Conservation (phyloP, 1,140 invertebrate genomes). For the Heliothis virescens region DNA sequence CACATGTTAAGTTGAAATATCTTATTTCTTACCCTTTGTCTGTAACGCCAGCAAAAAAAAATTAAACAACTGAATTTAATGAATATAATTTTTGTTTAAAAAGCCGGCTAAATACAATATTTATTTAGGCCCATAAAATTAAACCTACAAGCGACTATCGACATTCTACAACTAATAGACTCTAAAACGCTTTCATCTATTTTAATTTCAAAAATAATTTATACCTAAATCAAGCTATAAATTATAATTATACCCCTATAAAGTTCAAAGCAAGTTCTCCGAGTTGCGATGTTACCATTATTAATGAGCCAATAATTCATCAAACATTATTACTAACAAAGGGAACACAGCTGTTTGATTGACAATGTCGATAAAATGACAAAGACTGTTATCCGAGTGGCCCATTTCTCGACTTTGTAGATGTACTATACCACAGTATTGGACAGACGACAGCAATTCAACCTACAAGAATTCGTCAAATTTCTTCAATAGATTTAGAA, state of each 20-base stretch:
- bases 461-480: too few relatives aligned
- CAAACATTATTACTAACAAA: slow-evolving; percentile 7
- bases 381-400: slow-evolving; percentile 51
- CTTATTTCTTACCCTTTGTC: neutral
- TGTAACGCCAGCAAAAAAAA: neutral
- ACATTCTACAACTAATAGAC: too few relatives aligned
- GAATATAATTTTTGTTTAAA: neutral
- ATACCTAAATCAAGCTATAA: too few relatives aligned
- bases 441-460: too few relatives aligned
- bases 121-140: too few relatives aligned
- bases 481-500: too few relatives aligned
- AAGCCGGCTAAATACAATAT: neutral
- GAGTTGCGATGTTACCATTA: too few relatives aligned
- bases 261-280: neutral
- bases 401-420: slow-evolving; percentile 53
- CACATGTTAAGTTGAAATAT: slow-evolving; percentile 6
- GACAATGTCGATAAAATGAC: slow-evolving; percentile 36
- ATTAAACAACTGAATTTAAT: too few relatives aligned
- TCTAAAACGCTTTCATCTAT: too few relatives aligned
- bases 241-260: neutral
- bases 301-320: slow-evolving; percentile 22
- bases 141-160: too few relatives aligned
- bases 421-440: neutral
- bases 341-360: slow-evolving; percentile 47
- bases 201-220: too few relatives aligned